A percentile compares a stretch with the other conserved stretches of the same genome.
These are phyloP conservation scores for Asteroscopus sphinx DNA, from an alignment of 2,888 invertebrate genomes.

Conservation along the genomic window DNA sequence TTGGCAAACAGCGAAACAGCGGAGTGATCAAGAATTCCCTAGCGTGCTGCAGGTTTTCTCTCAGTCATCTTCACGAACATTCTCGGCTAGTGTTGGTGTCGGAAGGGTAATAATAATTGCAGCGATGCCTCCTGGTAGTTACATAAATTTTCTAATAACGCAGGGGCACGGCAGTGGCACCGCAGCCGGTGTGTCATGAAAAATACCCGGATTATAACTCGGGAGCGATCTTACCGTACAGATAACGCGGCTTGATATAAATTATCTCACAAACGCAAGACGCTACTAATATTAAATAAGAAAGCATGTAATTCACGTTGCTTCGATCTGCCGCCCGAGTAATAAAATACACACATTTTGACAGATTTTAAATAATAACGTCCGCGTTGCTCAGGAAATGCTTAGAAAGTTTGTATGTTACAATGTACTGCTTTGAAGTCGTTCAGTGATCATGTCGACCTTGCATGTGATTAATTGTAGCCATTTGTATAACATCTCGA, in stretches of 20 bases:
- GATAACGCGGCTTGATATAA: conserved; percentile 87
- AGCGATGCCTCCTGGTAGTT: conserved; percentile 73
- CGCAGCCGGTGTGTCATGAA: conserved; percentile 78
- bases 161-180: conserved; percentile 64
- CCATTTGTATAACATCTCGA: conserved; percentile 59
- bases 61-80: conserved; percentile 33
- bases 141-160: conserved; percentile 82
- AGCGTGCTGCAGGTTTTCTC: conserved; percentile 11
- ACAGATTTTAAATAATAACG: conserved; percentile 89
- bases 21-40: conserved; percentile 19
- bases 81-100: conserved; percentile 45
- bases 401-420: conserved; percentile 82
- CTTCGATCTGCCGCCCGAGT: conserved; percentile 79
- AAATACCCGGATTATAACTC: conserved; percentile 88
- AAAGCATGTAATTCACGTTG: conserved; percentile 88
- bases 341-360: conserved; percentile 88
- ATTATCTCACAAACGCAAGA: conserved; percentile 87
- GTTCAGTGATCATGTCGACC: conserved; percentile 73
- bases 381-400: conserved; percentile 85
- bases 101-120: conserved; percentile 81
- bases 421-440: conserved; percentile 74
- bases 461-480: conserved; percentile 69
- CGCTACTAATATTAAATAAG: conserved; percentile 89
- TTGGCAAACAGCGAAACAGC: conserved; percentile 35
- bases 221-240: conserved; percentile 83